Base-by-base conservation (phyloP, 2,888 invertebrate species). In the Timandra comae region DNA sequence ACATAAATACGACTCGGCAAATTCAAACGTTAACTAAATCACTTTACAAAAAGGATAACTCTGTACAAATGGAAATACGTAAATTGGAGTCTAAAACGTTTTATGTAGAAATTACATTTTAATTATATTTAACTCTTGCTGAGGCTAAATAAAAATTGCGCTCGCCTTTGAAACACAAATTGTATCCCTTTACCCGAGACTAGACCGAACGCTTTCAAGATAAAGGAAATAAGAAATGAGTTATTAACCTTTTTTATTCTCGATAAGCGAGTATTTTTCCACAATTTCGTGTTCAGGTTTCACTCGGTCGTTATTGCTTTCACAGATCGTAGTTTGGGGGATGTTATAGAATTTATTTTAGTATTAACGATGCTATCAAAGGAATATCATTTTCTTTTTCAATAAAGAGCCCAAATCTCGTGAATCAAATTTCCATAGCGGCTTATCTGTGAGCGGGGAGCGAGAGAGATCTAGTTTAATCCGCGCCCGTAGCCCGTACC, bases 401-500 rank as follows among this genome's bases (percentile, higher is more conserved):
- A 49, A 46, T 50, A 48, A 49, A 46, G 43, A 34, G 39, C 40
- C 41, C 34, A 42, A 49, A 49, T 47, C 44, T 49, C 50, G 40
- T 41, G 49, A 44, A 50, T 53, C 49, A 47, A 47, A 47, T 53
- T 49, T 53, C 49, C 52, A 47, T 44, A 38, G 43, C 49, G 43
- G 50, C 49, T 51, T 51, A 51, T 53, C 51, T 40, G 37, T 11
- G 49, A 40, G 43, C 31, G 40, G 31, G 34, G 41, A 35, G 28
- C 23, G 33, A 33, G 33, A 28, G 33, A 40, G 22, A 33, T 31
- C 32, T 37, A 35, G 32, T 43, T 36, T 42, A 43, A 40, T 36
- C 38, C 12, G 27, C 37, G 38, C 12, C 28, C 29, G 32, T 20
- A 30, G 26, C 19, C 35, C n/a, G n/a, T n/a, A n/a, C n/a, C n/a